phyloP scores from a whole-genome alignment of 2,797 vertebrate genomes.

The Phyllotis vaccarum region DNA sequence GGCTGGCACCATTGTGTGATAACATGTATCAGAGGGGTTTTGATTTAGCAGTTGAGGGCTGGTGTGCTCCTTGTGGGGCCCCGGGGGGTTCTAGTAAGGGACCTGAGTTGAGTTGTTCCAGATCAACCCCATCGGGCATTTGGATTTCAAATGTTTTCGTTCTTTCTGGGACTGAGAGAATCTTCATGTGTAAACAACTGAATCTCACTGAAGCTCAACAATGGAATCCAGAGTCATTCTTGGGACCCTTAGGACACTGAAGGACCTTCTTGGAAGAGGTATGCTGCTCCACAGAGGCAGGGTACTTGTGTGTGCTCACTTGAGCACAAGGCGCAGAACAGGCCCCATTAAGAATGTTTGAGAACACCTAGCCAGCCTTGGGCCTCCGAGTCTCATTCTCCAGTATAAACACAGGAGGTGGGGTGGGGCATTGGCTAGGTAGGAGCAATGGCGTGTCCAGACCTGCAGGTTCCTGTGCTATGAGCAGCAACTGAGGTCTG shows the following conservation, averaged over 20 bases:
- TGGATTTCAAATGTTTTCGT: not conserved
- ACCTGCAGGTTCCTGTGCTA: conserved; percentile 9
- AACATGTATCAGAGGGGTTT: not conserved
- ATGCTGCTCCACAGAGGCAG: accelerated
- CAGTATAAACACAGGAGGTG: conserved; percentile 53
- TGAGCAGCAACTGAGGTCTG: not conserved
- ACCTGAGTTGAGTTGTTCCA: not conserved
- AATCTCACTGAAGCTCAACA: not conserved
- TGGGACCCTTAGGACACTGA: not conserved
- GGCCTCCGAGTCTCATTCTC: not conserved
- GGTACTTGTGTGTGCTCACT: not conserved
- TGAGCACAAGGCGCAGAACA: not conserved
- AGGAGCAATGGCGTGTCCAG: not conserved
- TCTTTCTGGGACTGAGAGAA: conserved; percentile 16
- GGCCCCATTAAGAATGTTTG: not conserved
- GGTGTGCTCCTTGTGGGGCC: too few species aligned
- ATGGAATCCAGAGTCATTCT: not conserved
- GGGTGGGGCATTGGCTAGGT: conserved; percentile 48
- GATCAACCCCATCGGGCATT: not conserved
- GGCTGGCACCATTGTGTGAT: accelerated
- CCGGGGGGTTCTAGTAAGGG: not conserved
- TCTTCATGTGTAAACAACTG: not conserved
- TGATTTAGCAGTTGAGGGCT: not conserved
- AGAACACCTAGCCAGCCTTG: not conserved
- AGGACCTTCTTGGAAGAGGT: not conserved